phyloP scores from a whole-genome alignment of 2,888 invertebrate species.

The Eilema griseolum region DNA sequence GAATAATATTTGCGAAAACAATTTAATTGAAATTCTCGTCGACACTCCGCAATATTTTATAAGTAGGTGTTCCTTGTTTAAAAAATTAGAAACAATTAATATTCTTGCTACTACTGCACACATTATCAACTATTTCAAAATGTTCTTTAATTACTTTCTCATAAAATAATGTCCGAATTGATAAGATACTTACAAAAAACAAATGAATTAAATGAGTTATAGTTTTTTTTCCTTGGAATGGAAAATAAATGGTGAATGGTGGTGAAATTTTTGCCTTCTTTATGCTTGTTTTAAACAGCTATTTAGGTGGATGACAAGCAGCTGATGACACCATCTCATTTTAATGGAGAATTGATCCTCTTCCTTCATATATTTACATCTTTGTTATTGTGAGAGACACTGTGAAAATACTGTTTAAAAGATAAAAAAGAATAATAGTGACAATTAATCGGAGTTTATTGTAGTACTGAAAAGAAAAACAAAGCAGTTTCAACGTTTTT shows the following conservation, averaged over 20 bases:
- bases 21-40: neutral
- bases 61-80: neutral
- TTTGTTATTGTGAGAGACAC: no score
- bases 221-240: no score
- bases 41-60: neutral
- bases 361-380: neutral
- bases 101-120: neutral
- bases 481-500: constrained; percentile 52
- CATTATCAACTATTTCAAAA: neutral
- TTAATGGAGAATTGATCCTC: neutral
- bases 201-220: no score
- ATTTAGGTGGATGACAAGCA: no score
- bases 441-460: constrained; percentile 20
- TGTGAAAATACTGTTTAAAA: neutral
- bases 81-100: neutral
- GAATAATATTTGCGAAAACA: neutral
- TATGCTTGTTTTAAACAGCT: no score
- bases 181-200: no score
- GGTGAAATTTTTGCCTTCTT: no score
- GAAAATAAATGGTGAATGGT: no score
- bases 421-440: constrained; percentile 20
- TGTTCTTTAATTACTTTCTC: neutral
- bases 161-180: neutral
- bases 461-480: constrained; percentile 28
- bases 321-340: no score